Evolutionary conservation across 2,888 invertebrate species (phyloP).

Genomic region (Watsonalla binaria): DNA sequence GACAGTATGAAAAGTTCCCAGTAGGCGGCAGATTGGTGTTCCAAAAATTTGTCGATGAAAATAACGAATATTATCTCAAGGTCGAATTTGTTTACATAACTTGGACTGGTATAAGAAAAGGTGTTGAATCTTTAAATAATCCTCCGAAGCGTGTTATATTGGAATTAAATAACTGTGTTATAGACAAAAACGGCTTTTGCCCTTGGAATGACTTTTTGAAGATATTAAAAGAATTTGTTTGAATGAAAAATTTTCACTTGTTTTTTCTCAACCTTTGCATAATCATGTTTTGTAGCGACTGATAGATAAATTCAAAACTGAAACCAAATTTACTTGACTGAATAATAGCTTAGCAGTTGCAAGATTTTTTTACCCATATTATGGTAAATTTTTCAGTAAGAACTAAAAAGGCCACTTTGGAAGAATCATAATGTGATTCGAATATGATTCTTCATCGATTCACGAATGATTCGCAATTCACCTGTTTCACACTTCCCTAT

Average conservation of each 20-base stretch:
- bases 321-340: no score
- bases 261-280: neutral
- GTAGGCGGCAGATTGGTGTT: conserved; percentile 61
- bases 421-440: no score
- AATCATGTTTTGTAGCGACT: neutral
- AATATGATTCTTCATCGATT: no score
- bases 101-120: conserved; percentile 40
- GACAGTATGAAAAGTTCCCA: conserved; percentile 51
- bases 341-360: no score
- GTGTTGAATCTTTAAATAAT: conserved; percentile 22
- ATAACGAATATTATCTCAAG: conserved; percentile 36
- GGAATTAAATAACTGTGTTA: conserved; percentile 34
- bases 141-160: conserved; percentile 40
- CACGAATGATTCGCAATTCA: no score
- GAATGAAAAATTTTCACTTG: neutral
- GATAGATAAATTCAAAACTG: no score
- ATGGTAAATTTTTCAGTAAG: no score
- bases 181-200: conserved; percentile 41
- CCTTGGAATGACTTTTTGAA: conserved; percentile 39
- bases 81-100: conserved; percentile 51
- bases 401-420: no score
- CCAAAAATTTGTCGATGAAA: conserved; percentile 50
- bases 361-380: no score
- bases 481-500: no score
- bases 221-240: conserved; percentile 12